A percentile compares a stretch with the other conserved stretches of the same genome.
Conservation (phyloP, 1,140 invertebrate species). For the Drosophila rufa region DNA sequence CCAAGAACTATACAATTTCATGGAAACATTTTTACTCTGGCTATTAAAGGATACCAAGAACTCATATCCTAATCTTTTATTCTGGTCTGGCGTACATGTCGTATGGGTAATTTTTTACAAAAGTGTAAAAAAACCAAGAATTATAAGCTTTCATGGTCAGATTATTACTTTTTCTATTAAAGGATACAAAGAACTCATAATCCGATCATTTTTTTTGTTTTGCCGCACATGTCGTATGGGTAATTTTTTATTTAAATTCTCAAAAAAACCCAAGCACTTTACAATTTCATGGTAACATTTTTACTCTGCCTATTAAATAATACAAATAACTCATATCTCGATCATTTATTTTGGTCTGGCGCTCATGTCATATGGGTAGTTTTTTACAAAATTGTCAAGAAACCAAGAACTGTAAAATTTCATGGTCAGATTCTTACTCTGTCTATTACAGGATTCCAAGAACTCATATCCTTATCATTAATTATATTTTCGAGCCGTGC, state of each 20-base stretch:
- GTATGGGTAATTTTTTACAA: slow-evolving; percentile 25
- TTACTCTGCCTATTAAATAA: too few species aligned
- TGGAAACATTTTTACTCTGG: neutral
- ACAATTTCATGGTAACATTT: neutral
- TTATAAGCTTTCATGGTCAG: neutral
- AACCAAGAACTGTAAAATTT: neutral
- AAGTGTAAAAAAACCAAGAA: neutral
- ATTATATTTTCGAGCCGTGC: neutral
- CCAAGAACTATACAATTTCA: neutral
- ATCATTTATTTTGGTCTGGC: neutral
- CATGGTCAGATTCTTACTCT: neutral
- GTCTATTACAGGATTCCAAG: too few species aligned
- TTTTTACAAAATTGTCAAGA: neutral
- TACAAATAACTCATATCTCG: neutral
- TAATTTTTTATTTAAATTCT: neutral
- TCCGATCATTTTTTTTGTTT: too few species aligned
- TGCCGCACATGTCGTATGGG: neutral
- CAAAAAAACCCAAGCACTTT: too few species aligned
- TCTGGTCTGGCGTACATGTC: neutral
- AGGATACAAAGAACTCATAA: too few species aligned
- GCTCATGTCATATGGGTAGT: slow-evolving; percentile 30
- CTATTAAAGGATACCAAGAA: too few species aligned
- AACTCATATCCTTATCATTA: neutral
- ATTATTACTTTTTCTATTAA: neutral
- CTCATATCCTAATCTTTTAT: too few species aligned